Conservation (phyloP, 2,888 invertebrate genomes). For the Capitulum mitella region DNA sequence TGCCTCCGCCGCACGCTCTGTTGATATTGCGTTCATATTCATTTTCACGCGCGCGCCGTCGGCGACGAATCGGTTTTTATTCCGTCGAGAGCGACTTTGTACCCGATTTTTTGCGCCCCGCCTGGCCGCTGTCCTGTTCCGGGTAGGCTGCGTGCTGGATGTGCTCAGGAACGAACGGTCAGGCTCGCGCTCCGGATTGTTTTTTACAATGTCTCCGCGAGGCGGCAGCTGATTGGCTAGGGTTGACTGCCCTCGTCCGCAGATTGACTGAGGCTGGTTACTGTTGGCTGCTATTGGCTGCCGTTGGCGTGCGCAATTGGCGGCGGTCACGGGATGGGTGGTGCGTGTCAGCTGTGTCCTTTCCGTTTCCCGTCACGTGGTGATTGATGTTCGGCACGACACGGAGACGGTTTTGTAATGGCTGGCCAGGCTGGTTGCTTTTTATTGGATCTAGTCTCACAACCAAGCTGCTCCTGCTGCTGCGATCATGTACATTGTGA, state of each 20-base stretch:
- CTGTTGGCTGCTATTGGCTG: no score
- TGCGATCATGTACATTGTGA: neutral
- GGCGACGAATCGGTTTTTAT: neutral
- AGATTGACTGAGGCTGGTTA: no score
- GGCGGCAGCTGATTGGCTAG: neutral
- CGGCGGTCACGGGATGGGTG: no score
- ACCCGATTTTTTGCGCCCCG: no score
- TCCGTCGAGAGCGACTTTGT: neutral
- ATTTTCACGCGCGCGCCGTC: neutral
- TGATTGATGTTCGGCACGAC: neutral
- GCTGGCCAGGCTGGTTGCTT: neutral
- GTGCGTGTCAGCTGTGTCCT: no score
- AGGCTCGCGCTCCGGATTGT: neutral
- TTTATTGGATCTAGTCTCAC: conserved; percentile 19
- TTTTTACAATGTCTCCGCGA: neutral
- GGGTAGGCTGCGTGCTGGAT: neutral
- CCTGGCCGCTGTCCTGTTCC: neutral
- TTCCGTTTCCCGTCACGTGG: neutral
- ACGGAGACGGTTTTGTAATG: neutral
- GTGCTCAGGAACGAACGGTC: neutral
- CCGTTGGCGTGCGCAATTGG: neutral
- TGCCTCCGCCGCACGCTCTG: neutral
- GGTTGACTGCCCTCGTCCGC: neutral
- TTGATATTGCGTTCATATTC: conserved; percentile 14
- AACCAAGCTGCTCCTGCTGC: neutral